These are phyloP conservation scores for Peromyscus melanophrys DNA, from an alignment of 2,797 vertebrate genomes.

Conservation along the genomic window DNA sequence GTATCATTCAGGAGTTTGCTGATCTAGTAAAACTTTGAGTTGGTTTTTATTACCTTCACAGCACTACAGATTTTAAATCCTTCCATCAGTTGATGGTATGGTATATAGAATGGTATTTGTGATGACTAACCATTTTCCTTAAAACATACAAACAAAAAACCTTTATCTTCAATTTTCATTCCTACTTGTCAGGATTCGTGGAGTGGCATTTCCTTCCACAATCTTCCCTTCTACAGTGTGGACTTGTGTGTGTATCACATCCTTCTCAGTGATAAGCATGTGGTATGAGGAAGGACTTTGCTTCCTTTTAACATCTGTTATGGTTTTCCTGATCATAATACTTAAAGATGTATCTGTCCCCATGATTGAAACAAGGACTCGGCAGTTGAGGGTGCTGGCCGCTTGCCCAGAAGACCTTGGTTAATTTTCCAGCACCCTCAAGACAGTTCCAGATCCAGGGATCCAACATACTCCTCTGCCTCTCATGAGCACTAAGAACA, in stretches of 20 bases:
- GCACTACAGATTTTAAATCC: background rate
- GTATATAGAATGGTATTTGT: background rate
- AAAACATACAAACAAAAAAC: no score
- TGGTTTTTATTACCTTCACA: background rate
- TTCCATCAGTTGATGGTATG: background rate
- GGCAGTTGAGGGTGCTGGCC: no score
- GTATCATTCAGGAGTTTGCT: background rate
- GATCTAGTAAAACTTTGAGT: background rate
- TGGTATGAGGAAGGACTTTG: background rate
- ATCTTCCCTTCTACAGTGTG: background rate
- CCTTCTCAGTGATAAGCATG: background rate
- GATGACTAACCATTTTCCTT: background rate
- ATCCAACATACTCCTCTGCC: background rate
- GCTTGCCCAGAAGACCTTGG: background rate
- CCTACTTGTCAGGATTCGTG: background rate
- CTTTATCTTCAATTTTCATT: background rate
- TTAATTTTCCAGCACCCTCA: background rate
- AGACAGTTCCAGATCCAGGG: background rate
- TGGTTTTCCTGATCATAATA: background rate
- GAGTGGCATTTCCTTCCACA: background rate
- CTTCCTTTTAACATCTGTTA: background rate
- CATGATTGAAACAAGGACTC: no score
- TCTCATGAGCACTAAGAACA: background rate
- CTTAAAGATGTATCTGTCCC: background rate
- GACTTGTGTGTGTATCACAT: background rate